Base-by-base conservation (phyloP, 2,888 invertebrate species). In the Linhomoeus sp. region DNA sequence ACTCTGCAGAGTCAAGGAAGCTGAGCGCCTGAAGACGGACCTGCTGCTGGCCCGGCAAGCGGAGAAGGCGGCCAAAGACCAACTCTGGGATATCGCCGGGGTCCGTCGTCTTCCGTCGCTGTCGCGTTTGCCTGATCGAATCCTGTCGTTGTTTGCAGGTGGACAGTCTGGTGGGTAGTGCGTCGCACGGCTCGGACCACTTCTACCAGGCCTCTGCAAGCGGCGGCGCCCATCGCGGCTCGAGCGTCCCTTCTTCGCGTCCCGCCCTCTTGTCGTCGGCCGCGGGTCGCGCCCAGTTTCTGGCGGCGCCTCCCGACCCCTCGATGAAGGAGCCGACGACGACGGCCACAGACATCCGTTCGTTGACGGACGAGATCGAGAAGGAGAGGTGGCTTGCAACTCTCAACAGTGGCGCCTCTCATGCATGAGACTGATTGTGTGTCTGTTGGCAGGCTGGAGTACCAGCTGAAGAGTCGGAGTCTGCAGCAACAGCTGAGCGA, bases 381-480 rank as follows among this genome's bases (percentile, higher is more conserved):
- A 85, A 83, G 66, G 86, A 87, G 66, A 76, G 85, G 78, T 79
- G 47, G 43, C 46, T 47, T n/a, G 35, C 19, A 20, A 25, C 37
- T 33, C 12, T 43, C 43, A 43, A 43, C n/a, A 14, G 19, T 12
- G 19, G n/a, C 40, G 17, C n/a, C 12, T 38, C 37, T 35, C 12
- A 17, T 7, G 37, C 17, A 24, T 45, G 9, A 12, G 37, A 45
- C 9, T 49, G 35, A 33, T 9, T 2, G 17, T 22, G 17, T 23
- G 22, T n/a, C 9, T 19, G 20, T 17, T 50, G 56, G 33, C 50
- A 61, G 59, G 29, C 46, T 46, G 54, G 90, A 92, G 63, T 94
- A 92, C 71, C 73, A 88, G 61, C 84, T 90, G 60, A 90, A 90
- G 65, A 87, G 87, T 35, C 85, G 87, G 67, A 81, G 85, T 60